Base-by-base conservation (phyloP, 2,113 vertebrate species). In the Campylorhamphus procurvoides region DNA sequence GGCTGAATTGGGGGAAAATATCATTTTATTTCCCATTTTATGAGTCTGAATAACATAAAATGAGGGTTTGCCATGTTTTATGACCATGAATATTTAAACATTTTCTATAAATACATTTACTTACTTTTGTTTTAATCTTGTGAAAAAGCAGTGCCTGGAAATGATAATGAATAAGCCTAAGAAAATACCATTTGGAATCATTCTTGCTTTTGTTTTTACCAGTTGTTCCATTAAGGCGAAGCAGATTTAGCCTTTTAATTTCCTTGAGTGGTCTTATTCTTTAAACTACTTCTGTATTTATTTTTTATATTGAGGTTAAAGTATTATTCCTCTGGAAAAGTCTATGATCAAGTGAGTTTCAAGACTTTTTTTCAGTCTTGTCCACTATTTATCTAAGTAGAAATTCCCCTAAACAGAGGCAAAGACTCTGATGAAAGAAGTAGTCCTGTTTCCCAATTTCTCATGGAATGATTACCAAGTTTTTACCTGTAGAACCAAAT, bases 1-100 rank as follows among this genome's bases (percentile, higher is more conserved):
- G 35, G 27, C 73, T 91, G 47, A 93, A 84, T 94, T 83, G 35
- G 42, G 60, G 33, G 13, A 83, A 92, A 97, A 90, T 42, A 86
- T 20, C 4, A 66, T 44, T 97, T 93, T 77, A 46, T 96, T 94
- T 94, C 44, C 69, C 44, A 47, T 96, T 90, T 96, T 53, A n/a
- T 28, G 20, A 87, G 33, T 59, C 62, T 90, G 40, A 94, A 94
- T 86, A 93, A 74, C 73, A 68, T 69, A 72, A 97, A 97, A 97
- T 89, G 67, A 94, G 59, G 31, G 78, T 94, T 52, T 63, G 71
- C 52, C 59, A 74, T 74, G 55, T 49, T 94, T 74, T n/a, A 67
- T 84, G 77, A 73, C 87, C 64, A 85, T 35, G 71, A 47, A 79
- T 93, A 94, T 74, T 62, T 89, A 93, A 94, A 74, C 10, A 67